Base-by-base conservation (phyloP, 2,797 vertebrate genomes). In the Esox lucius region DNA sequence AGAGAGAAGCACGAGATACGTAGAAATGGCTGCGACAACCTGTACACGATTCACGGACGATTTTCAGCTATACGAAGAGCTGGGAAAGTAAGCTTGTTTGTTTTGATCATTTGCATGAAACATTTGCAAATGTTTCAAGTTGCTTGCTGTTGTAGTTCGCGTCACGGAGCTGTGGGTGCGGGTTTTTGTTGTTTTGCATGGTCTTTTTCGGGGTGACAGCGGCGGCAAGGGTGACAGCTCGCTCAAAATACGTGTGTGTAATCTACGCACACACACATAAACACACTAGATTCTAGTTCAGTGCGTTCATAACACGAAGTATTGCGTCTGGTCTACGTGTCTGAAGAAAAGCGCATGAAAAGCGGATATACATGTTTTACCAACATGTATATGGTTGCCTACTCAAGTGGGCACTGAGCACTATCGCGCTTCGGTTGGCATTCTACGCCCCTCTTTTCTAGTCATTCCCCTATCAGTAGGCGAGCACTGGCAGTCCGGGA, bases 11-110 rank as follows among this genome's bases (percentile, higher is more conserved):
- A 71, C 81, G 78, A 86, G 76, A 83, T 13, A 56, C 80, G 80
- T 83, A 90, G 91, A 93, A 90, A 98, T 98, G 97, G 97, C 97
- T 84, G 95, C 95, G 89, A 96, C 97, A 88, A 96, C 96, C 90
- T 98, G 97, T 88, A 98, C 97, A 90, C 95, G 97, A 89, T 99
- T 99, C 90, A 99, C 97, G 80, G 97, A 98, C 92, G 97, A 99
- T 74, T 99, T 94, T 91, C 97, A 99, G 95, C 95, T 99, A 13
- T 99, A 98, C 89, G 97, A 99, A 91, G 97, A 98, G 95, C 97
- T 99, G 74, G 97, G 97, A 89, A 99, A 98, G 96, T 98, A 94
- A 95, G 94, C 92, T 49, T 48, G 5, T 70, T 46, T 56, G 42
- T 46, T 64, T 61, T n/a, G 26, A 42, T 7, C 31, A 64, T 64